Evolutionary conservation across 2,888 invertebrate genomes (phyloP).

Genomic region (Dione vanillae): DNA sequence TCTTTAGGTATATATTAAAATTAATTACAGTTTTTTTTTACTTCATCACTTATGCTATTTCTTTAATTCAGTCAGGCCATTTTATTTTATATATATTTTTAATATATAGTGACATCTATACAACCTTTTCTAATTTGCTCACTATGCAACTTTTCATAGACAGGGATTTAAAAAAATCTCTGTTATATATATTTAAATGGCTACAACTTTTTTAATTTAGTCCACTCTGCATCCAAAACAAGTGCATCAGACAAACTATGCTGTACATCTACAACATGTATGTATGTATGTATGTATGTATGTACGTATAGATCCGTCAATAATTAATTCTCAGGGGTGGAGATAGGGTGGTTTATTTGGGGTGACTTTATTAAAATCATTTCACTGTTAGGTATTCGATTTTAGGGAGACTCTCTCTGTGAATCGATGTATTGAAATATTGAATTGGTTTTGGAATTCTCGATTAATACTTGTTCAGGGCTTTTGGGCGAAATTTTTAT

Average conservation of each 20-base stretch:
- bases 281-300: too few relatives aligned
- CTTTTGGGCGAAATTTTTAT: too few relatives aligned
- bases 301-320: conserved; percentile 41
- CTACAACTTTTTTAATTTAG: neutral
- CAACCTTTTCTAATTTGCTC: too few relatives aligned
- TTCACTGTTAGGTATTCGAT: conserved; percentile 10
- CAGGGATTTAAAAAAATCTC: too few relatives aligned
- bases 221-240: conserved; percentile 16
- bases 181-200: neutral
- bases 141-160: too few relatives aligned
- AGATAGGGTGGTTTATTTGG: conserved; percentile 33
- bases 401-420: neutral
- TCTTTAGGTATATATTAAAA: too few relatives aligned
- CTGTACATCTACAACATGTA: conserved; percentile 23
- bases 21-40: too few relatives aligned
- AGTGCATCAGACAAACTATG: conserved; percentile 9
- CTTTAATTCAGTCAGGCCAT: too few relatives aligned
- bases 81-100: too few relatives aligned
- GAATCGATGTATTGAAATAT: neutral
- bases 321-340: conserved; percentile 38
- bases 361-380: conserved; percentile 33
- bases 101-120: too few relatives aligned
- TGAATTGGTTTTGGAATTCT: neutral
- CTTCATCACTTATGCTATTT: too few relatives aligned
- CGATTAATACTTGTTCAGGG: neutral